phyloP scores from a whole-genome alignment of 2,797 vertebrate genomes.

The Sternotherus odoratus region DNA sequence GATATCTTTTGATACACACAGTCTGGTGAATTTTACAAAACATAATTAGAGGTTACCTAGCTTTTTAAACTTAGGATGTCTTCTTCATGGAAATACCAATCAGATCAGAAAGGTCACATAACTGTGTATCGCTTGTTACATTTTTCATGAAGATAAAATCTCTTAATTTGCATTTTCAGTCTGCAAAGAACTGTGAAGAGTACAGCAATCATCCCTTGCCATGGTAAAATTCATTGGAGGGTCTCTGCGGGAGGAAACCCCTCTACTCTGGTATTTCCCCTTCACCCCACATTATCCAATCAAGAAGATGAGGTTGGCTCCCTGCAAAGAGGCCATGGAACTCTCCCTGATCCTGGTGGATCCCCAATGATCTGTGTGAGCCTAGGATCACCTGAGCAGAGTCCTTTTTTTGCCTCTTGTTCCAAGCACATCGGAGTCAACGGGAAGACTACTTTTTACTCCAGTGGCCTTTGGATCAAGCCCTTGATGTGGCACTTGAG shows the following conservation, averaged over 20 bases:
- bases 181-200: not conserved
- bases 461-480: not conserved
- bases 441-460: not conserved
- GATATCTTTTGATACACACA: not conserved
- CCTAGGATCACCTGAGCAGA: not conserved
- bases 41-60: rapidly evolving
- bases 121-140: not conserved
- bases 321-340: not conserved
- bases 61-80: not conserved
- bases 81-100: not conserved
- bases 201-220: not conserved
- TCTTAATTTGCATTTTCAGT: not conserved
- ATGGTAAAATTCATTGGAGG: not conserved
- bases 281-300: not conserved
- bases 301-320: not conserved
- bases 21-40: not conserved
- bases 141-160: not conserved
- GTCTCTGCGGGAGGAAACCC: not conserved
- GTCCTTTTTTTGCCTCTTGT: not conserved
- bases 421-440: not conserved
- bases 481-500: not conserved
- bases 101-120: not conserved
- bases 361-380: not conserved
- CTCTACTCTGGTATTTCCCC: not conserved
- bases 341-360: not conserved